Percentiles rank a stretch among this genome's conserved stretches.
Evolutionary conservation across 2,113 vertebrate species (phyloP).

Genomic region (Leucoraja erinaceus): DNA sequence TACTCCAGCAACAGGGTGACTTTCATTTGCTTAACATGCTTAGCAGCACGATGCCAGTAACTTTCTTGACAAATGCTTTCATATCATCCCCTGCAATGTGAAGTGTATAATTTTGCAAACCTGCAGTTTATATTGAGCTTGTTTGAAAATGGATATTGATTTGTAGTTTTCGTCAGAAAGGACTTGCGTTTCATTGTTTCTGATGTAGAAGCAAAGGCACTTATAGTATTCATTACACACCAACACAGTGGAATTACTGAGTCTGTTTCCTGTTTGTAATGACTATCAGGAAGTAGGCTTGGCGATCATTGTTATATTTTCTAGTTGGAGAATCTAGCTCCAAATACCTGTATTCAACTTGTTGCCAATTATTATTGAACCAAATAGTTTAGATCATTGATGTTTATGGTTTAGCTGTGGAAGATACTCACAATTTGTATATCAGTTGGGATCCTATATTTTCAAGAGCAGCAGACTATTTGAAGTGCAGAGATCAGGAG

Average conservation of each 20-base stretch:
- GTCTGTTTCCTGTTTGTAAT: constrained; percentile 25
- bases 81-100: neutral
- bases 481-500: neutral
- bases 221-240: neutral
- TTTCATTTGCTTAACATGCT: too few relatives aligned
- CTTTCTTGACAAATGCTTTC: too few relatives aligned
- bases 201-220: neutral
- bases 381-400: neutral
- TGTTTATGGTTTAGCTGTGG: neutral
- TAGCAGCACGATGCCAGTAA: too few relatives aligned
- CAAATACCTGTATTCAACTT: neutral
- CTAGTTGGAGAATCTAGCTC: neutral
- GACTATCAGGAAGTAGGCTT: neutral
- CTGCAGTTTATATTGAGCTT: neutral
- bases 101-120: neutral
- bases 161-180: neutral
- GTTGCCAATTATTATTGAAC: neutral
- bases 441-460: neutral
- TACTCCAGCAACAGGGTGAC: too few relatives aligned
- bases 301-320: neutral
- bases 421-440: neutral
- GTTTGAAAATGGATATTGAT: constrained; percentile 8
- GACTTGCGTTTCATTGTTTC: neutral
- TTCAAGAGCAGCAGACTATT: neutral
- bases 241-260: neutral